Base-by-base conservation (phyloP, 1,140 invertebrate genomes). In the Diorhabda elongata region DNA sequence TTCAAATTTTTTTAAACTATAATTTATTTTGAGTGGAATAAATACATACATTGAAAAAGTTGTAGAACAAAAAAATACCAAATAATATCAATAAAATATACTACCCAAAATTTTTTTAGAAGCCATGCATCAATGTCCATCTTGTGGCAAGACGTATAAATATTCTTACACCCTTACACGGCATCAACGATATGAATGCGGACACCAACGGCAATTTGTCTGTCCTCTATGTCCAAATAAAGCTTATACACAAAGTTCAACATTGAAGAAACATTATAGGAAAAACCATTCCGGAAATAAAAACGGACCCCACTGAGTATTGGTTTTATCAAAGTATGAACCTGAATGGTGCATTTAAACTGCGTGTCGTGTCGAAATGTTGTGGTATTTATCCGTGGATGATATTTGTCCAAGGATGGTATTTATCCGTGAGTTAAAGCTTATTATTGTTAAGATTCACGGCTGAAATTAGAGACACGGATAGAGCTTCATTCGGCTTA, bases 171-270 rank as follows among this genome's bases (percentile, higher is more conserved):
- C 63, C 5, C 45, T 64, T 43, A 9, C n/a, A 7, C 52, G 63
- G 42, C 63, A 64, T 42, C 52, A 56, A n/a, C 52, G 56, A 57
- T 64, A 64, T 64, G 63, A 64, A 56, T 64, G 63, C 45, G 47
- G 47, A 9, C 44, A 64, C 11, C 9, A 6, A 45, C 63, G 44
- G 6, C 63, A 64, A 6, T 64, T 64, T 7, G 44, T 52, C 5
- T 64, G 63, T 41, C 47, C 41, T 8, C 42, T 64, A 41, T 64
- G 63, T 64, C 63, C 63, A 26, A 26, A 26, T 64, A 64, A 64
- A 44, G 63, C 63, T n/a, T 64, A 64, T 41, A 64, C 63, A 2
- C 63, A 64, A 42, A 47, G 41, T 3, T 41, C 45, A 26, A 56
- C 63, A 5, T 2, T 64, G 47, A 64, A 64, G 63, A 64, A 56